Percentiles rank a stretch among this genome's conserved stretches.
Conservation (phyloP, 1,140 invertebrate genomes). For the Potamilus streckersoni region DNA sequence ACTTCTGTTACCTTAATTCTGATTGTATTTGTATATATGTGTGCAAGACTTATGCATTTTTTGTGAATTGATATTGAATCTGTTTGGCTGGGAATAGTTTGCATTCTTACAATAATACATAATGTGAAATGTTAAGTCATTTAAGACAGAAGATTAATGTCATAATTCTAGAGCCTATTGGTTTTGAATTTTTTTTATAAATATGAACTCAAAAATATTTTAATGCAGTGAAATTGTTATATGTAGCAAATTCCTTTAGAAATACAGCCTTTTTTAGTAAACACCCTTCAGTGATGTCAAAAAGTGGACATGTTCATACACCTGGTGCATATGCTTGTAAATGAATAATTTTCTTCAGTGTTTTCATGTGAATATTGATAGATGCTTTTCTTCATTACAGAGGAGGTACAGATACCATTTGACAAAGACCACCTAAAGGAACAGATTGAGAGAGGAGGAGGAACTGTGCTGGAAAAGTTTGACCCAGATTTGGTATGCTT, state of each 20-base stretch:
- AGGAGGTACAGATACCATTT: constrained; percentile 49
- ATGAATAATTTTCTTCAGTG: neutral
- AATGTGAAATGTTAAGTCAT: too few relatives aligned
- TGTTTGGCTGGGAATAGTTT: too few relatives aligned
- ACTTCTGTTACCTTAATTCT: too few relatives aligned
- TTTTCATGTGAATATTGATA: neutral
- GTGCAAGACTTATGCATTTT: too few relatives aligned
- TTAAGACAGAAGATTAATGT: too few relatives aligned
- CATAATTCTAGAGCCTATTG: too few relatives aligned
- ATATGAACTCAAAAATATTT: too few relatives aligned
- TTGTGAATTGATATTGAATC: too few relatives aligned
- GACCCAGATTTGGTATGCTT: constrained; percentile 51
- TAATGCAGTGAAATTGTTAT: too few relatives aligned
- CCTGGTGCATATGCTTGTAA: neutral
- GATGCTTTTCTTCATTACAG: constrained; percentile 16
- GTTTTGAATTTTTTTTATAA: too few relatives aligned
- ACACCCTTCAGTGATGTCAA: neutral
- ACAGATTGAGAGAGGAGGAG: constrained; percentile 58
- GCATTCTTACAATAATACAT: too few relatives aligned
- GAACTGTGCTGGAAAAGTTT: constrained; percentile 58
- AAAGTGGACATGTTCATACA: neutral
- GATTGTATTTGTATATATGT: too few relatives aligned
- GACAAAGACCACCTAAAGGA: constrained; percentile 58
- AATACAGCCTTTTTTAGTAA: neutral
- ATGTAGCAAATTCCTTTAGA: neutral